A percentile compares a stretch with the other conserved stretches of the same genome.
Evolutionary conservation across 2,888 invertebrate species (phyloP).

Genomic region (Sisyra nigra): DNA sequence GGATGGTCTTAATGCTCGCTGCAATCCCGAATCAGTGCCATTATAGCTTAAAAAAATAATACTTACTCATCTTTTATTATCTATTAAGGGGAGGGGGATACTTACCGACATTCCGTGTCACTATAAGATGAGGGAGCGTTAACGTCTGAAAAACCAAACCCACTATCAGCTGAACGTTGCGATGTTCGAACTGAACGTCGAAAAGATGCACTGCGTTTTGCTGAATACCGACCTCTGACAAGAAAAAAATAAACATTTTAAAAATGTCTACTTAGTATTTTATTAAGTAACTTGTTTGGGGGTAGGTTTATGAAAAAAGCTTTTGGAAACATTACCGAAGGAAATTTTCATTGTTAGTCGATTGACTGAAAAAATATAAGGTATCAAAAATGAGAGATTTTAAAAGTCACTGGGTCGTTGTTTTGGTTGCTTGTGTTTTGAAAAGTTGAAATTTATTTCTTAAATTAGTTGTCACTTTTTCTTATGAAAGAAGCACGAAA

Average conservation of each 20-base stretch:
- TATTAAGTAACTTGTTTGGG: no score
- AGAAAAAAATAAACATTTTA: slow-evolving; percentile 8
- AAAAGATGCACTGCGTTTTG: slow-evolving; percentile 32
- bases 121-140: slow-evolving; percentile 44
- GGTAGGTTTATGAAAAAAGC: no score
- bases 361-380: no score
- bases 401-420: no score
- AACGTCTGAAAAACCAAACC: slow-evolving; percentile 35
- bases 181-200: slow-evolving; percentile 40
- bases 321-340: no score
- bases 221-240: slow-evolving; percentile 21
- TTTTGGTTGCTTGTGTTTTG: no score
- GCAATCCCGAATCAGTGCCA: slow-evolving; percentile 1
- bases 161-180: slow-evolving; percentile 45
- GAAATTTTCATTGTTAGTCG: no score
- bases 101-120: slow-evolving; percentile 56
- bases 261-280: background rate
- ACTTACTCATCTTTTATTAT: background rate
- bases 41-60: slow-evolving; percentile 5
- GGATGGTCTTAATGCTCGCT: slow-evolving; percentile 18
- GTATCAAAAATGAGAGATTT: no score
- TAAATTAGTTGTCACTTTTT: no score
- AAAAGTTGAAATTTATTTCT: no score
- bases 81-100: background rate
- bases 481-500: no score